These are phyloP conservation scores for Pararge aegeria DNA, from an alignment of 1,140 invertebrate genomes.

Conservation along the genomic window DNA sequence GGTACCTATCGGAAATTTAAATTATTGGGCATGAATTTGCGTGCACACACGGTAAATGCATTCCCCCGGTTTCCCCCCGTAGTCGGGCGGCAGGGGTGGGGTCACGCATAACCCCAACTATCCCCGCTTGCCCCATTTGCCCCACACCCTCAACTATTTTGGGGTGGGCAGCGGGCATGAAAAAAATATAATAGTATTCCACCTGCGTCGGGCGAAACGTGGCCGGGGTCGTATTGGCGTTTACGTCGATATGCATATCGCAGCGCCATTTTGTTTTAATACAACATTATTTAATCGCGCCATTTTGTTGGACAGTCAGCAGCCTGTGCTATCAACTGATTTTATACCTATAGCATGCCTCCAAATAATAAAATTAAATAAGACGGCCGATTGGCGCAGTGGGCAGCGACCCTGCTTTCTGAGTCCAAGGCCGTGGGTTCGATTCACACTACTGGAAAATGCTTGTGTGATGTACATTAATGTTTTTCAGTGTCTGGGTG, in stretches of 20 bases:
- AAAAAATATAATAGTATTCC: conserved; percentile 71
- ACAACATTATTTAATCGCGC: conserved; percentile 21
- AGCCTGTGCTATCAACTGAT: no score
- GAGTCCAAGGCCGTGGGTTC: no score
- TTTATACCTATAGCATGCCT: no score
- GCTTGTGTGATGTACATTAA: no score
- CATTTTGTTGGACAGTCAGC: conserved; percentile 13
- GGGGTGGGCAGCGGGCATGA: conserved; percentile 60
- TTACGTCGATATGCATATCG: conserved; percentile 43
- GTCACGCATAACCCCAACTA: conserved; percentile 56
- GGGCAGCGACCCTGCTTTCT: no score
- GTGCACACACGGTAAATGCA: conserved; percentile 68
- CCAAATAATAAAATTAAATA: no score
- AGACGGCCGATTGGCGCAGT: no score
- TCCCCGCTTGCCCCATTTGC: conserved; percentile 41
- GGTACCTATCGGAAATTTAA: conserved; percentile 69
- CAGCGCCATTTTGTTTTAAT: conserved; percentile 61
- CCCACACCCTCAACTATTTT: conserved; percentile 61
- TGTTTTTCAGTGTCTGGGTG: no score
- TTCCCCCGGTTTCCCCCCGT: conserved; percentile 28
- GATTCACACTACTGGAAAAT: no score
- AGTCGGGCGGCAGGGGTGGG: conserved; percentile 35
- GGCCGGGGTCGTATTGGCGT: conserved; percentile 56
- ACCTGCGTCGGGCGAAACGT: conserved; percentile 63
- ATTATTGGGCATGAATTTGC: conserved; percentile 72